These are phyloP conservation scores for Cliona cf. orientalis DNA, from an alignment of 37 sponge, comb jelly and placozoan genomes.

Conservation along the genomic window DNA sequence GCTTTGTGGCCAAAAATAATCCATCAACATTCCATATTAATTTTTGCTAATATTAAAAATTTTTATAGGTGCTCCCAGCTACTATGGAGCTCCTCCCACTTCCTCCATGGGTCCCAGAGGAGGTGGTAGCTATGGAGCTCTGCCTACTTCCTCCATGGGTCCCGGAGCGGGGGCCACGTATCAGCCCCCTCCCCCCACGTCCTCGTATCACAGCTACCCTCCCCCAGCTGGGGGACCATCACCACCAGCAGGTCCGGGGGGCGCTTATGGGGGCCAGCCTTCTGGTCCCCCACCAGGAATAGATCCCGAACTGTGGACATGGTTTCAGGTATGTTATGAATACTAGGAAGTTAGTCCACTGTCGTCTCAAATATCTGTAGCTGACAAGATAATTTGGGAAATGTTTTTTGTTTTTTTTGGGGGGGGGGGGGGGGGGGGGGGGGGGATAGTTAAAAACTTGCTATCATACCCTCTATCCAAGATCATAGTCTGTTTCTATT, in stretches of 20 bases:
- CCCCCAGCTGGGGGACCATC: slow-evolving; percentile 11
- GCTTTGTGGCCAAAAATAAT: too few relatives aligned
- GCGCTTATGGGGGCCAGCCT: slow-evolving; percentile 8
- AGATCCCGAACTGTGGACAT: slow-evolving; percentile 71
- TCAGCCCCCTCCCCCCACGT: neutral
- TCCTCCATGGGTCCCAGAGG: neutral
- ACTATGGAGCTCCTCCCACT: neutral
- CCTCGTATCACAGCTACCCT: neutral
- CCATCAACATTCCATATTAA: too few relatives aligned
- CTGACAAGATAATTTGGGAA: too few relatives aligned
- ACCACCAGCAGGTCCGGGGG: neutral
- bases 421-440: neutral
- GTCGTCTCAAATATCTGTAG: too few relatives aligned
- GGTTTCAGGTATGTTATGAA: slow-evolving; percentile 79
- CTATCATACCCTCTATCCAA: neutral
- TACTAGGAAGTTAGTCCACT: slow-evolving; percentile 1
- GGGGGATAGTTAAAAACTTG: neutral
- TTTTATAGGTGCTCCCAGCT: too few relatives aligned
- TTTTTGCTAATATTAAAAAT: too few relatives aligned
- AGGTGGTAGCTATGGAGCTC: neutral
- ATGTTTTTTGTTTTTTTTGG: too few relatives aligned
- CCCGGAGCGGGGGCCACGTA: neutral
- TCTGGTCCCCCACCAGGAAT: slow-evolving; percentile 76
- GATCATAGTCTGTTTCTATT: neutral
- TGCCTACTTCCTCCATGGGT: neutral